Base-by-base conservation (phyloP, 2,888 invertebrate genomes). In the Acleris cristana region DNA sequence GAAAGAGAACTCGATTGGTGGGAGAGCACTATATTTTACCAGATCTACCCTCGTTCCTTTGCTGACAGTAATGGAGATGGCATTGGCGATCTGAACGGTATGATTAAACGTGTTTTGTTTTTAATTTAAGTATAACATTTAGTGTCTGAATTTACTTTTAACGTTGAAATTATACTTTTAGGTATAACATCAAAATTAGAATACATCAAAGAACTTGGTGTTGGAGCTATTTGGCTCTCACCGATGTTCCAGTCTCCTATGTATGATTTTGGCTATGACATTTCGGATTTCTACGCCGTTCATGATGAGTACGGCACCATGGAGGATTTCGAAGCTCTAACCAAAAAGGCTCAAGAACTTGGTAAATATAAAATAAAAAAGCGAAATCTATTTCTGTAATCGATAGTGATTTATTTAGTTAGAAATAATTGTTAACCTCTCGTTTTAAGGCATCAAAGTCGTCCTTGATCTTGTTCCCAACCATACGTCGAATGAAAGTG, bases 261-360 rank as follows among this genome's bases (percentile, higher is more conserved):
- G 96, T 94, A 94, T 14, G 97, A 97, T 81, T 96, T 96, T 79
- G 97, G 97, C 2, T 97, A 97, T 76, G 97, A 97, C 78, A 95
- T 97, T 68, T 90, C 95, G 0, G 94, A 96, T 81, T 96, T 95
- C 79, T 94, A 90, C 21, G 94, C 91, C 3, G 94, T 97, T 44
- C 96, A 97, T 60, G 93, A 95, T 3, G 92, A 95, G 59, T 97
- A 95, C 78, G 97, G 97, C 2, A 95, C 94, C 0, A 94, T 97
- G 93, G 89, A 92, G 16, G 96, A 97, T 80, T 96, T 97, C 72
- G 94, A 95, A 44, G 86, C 85, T 26, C 82, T 96, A 10, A 77
- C 95, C 1, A 76, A 76, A 0, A 91, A 84, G 67, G 93, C 95
- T 3, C 89, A 92, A 18, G 81, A 89, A 66, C 76, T 93, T n/a